Percentiles rank a stretch among this genome's conserved stretches.
These are phyloP conservation scores for Cercocebus atys DNA, from an alignment of 2,113 vertebrate genomes.

Conservation along the genomic window DNA sequence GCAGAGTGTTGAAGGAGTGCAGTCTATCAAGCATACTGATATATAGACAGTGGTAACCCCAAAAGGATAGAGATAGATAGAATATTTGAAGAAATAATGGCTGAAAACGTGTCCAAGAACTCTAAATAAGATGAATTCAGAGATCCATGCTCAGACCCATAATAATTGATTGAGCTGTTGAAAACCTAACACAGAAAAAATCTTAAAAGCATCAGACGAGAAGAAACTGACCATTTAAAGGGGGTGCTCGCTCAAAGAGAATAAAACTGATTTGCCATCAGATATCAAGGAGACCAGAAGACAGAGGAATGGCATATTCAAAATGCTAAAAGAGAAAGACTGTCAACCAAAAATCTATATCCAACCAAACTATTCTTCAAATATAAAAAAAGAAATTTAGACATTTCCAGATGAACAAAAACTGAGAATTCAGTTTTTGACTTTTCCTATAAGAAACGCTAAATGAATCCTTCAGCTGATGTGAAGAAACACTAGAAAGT, in stretches of 20 bases:
- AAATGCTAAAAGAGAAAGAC: neutral
- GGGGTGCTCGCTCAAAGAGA: neutral
- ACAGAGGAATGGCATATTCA: too few species aligned
- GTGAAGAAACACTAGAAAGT: neutral
- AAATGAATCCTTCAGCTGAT: neutral
- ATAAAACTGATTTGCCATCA: neutral
- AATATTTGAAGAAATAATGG: neutral
- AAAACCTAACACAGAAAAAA: neutral
- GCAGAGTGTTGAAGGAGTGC: neutral
- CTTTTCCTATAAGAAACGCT: neutral
- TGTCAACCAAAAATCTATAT: neutral
- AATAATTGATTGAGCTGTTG: neutral
- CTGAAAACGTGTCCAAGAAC: neutral
- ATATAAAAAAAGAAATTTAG: neutral
- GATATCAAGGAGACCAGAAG: neutral
- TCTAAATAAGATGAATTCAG: neutral
- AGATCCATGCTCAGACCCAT: neutral
- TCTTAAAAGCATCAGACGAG: neutral
- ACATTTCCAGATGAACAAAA: neutral
- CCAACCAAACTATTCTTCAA: neutral
- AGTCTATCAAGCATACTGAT: too few species aligned
- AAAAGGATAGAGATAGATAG: neutral
- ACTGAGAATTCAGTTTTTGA: neutral
- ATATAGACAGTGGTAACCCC: neutral
- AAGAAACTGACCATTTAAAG: neutral